Evolutionary conservation across 2,888 invertebrate genomes (phyloP).

Genomic region (Polia nebulosa): DNA sequence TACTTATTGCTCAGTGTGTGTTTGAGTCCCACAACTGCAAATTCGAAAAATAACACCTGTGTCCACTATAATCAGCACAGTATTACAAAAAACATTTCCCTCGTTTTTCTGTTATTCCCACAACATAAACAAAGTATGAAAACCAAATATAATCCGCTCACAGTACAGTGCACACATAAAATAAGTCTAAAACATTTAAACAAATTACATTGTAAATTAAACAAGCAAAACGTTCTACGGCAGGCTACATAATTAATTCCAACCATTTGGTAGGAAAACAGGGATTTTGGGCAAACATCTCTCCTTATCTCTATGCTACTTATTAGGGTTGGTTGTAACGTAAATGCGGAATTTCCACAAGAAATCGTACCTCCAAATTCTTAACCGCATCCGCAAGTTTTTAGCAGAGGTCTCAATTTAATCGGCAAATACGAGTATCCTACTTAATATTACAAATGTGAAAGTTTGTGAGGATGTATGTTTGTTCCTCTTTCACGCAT

Average conservation of each 20-base stretch:
- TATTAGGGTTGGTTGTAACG: neutral
- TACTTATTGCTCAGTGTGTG: too few relatives aligned
- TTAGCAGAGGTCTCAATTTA: too few relatives aligned
- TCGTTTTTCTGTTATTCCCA: neutral
- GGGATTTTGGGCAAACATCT: slow-evolving; percentile 46
- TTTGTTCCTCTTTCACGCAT: too few relatives aligned
- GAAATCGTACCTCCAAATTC: too few relatives aligned
- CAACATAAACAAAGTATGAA: slow-evolving; percentile 7
- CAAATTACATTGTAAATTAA: slow-evolving; percentile 57
- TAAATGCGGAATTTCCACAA: neutral
- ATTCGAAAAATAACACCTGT: too few relatives aligned
- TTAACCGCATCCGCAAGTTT: neutral
- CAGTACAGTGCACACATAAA: slow-evolving; percentile 24
- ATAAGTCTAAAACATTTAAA: slow-evolving; percentile 35
- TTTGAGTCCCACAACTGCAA: too few relatives aligned
- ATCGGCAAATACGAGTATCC: too few relatives aligned
- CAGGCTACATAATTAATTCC: slow-evolving; percentile 62
- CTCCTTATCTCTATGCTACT: slow-evolving; percentile 37
- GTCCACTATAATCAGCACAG: neutral
- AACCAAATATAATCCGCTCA: neutral
- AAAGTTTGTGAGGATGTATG: too few relatives aligned
- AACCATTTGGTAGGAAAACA: slow-evolving; percentile 47
- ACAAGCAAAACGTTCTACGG: slow-evolving; percentile 46
- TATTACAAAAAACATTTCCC: neutral
- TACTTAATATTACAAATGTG: too few relatives aligned